Conservation (phyloP, 2,797 vertebrate genomes). For the Coregonus suidteri region DNA sequence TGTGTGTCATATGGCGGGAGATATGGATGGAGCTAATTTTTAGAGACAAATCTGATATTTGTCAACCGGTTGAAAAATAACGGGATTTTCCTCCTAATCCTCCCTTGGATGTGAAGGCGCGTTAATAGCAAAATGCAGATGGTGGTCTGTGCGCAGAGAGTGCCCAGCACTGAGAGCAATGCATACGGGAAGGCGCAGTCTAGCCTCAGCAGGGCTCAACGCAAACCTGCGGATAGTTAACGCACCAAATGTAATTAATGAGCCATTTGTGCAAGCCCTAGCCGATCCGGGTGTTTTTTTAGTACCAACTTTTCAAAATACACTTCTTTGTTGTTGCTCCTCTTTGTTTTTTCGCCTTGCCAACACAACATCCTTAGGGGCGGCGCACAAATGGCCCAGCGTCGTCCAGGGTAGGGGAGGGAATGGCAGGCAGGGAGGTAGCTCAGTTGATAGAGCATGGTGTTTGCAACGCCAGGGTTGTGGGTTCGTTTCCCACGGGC, state of each 20-base stretch:
- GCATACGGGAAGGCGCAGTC: slow-evolving; percentile 61
- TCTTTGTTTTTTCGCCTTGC: slow-evolving; percentile 54
- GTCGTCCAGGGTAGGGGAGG: no score
- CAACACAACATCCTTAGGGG: slow-evolving; percentile 71
- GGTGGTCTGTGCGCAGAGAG: slow-evolving; percentile 72
- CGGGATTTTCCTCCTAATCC: slow-evolving; percentile 82
- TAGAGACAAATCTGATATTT: slow-evolving; percentile 88
- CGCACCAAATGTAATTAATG: slow-evolving; percentile 55
- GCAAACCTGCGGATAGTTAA: slow-evolving; percentile 68
- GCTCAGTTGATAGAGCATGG: no score
- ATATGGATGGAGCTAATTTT: slow-evolving; percentile 84
- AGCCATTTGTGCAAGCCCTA: slow-evolving; percentile 60
- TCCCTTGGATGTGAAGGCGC: slow-evolving; percentile 77
- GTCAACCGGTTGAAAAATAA: slow-evolving; percentile 83
- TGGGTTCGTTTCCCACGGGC: no score
- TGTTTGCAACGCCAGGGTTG: no score
- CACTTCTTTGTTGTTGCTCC: slow-evolving; percentile 64
- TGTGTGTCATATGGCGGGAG: slow-evolving; percentile 84
- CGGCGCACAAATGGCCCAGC: no score
- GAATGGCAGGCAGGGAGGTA: no score
- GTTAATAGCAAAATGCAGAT: slow-evolving; percentile 85
- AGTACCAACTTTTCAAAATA: slow-evolving; percentile 68
- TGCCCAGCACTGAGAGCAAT: slow-evolving; percentile 59
- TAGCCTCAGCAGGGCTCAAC: slow-evolving; percentile 67
- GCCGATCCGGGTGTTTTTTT: slow-evolving; percentile 58